Base-by-base conservation (phyloP, 2,113 vertebrate species). In the Loxodonta africana region DNA sequence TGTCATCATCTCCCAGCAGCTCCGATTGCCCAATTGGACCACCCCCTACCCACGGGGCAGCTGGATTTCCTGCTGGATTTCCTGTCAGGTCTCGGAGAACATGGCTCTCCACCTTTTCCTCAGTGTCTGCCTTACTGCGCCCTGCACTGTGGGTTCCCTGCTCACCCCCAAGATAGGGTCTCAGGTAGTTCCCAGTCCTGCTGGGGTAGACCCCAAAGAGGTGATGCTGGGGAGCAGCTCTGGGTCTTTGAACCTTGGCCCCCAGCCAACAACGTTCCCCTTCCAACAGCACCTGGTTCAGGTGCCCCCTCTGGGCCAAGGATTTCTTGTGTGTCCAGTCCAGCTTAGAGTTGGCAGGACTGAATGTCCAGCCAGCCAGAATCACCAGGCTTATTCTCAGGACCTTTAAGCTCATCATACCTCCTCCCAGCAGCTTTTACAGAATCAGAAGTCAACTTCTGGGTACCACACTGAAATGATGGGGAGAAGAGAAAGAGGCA, bases 251-350 rank as follows among this genome's bases (percentile, higher is more conserved):
- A 71, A 95, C 97, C 97, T 96, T 96, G 67, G 97, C 96, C 71
- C 98, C 98, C 69, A 98, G 98, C 98, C 99, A 98, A 89, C 99
- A 99, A 51, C 95, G 98, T 84, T 99, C 98, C 97, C 98, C 98
- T 96, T 98, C 97, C 44, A 94, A 91, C 48, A 94, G 85, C 77
- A 97, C 97, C 94, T 98, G 98, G 21, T 97, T 98, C 6, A 92
- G 90, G 95, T 98, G 98, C 26, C 97, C 98, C 88, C 96, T 98
- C 95, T 93, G 98, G 21, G 98, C 98, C 97, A 99, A 73, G 67
- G 98, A 92, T 78, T 98, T 98, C 97, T 99, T 99, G 91, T 96
- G 94, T 37, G 90, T 97, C 98, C 97, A 95, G 94, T 97, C 97
- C 1, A 95, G 97, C 37, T 99, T 98, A 1, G 98, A 98, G 95